Evolutionary conservation across 2,113 vertebrate genomes (phyloP).

Genomic region (Megaceryle torquata): DNA sequence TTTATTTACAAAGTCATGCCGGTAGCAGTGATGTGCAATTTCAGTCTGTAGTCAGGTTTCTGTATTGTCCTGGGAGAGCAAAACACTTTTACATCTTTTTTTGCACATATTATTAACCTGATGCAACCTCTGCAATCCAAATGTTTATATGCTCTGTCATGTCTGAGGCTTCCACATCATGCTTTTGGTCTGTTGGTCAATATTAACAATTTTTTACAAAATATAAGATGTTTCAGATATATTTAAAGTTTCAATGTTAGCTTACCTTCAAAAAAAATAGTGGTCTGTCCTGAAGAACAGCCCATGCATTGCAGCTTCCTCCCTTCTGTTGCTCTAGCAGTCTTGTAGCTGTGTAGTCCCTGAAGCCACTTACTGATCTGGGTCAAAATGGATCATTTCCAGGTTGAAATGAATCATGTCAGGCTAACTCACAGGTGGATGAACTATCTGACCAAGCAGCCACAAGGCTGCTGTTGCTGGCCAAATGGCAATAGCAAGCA

Average conservation of each 20-base stretch:
- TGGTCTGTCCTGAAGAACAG: not conserved
- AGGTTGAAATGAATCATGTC: not conserved
- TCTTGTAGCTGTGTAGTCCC: not conserved
- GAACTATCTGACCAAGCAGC: accelerated
- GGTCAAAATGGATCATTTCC: not conserved
- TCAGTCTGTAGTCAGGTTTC: not conserved
- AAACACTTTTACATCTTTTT: not conserved
- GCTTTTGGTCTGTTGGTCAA: not conserved
- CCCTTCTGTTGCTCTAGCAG: not conserved
- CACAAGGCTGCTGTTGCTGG: not conserved
- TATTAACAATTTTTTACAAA: not conserved
- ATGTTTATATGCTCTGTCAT: not conserved
- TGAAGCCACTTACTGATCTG: not conserved
- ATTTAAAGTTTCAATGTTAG: not conserved
- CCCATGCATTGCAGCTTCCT: not conserved
- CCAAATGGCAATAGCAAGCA: not conserved
- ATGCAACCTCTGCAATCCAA: not conserved
- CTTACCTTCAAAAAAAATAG: not conserved
- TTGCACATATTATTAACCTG: not conserved
- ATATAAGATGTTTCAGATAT: not conserved
- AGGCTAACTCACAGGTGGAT: not conserved
- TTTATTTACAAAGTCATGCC: not conserved
- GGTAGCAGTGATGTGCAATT: not conserved
- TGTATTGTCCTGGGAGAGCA: not conserved
- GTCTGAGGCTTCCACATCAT: not conserved